Evolutionary conservation across 2,888 invertebrate genomes (phyloP), one percentile per base, ranked within the genome.

Genomic region (Sclerodermus sp.): DNA sequence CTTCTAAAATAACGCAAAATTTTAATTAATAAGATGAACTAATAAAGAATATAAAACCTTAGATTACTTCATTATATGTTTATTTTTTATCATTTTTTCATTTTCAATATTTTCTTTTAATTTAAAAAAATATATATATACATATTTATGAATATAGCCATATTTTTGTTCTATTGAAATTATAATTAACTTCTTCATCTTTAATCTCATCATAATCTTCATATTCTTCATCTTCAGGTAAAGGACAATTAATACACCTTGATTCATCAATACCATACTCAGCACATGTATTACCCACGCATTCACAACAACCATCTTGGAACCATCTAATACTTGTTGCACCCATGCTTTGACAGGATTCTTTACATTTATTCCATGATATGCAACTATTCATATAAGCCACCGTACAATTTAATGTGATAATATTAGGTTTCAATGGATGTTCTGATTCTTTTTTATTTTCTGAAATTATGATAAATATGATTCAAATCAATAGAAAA

Each of bases 271-370:
- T 88, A 1, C 95, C 96, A 76, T 93, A 95, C 73, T 91, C 91
- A 58, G 93, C 84, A 74, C 95, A 96, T 41, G 88, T 89, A 57
- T 88, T 87, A 1, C 95, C 94, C 43, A 95, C 87, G 74, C 96
- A 96, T 78, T 96, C 91, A 76, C 96, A 96, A 74, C 96, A 96
- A 1, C 94, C 95, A 71, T 94, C 91, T 77, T 94, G 93, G 79
- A 95, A 95, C 94, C 95, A 95, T 67, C 95, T 87, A 81, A 83
- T 93, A 69, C 88, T 88, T 42, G 87, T 85, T 1, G 93, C 87
- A 30, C 92, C 92, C 88, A 92, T 91, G 10, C 90, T 88, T 60
- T 83, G 82, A 73, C 96, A 96, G 17, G 88, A 87, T 42, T 85
- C 85, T 63, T 87, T 87, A 75, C 96, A 96, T 76, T 94, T 94